These are phyloP conservation scores for Sebastes iracundus DNA, from an alignment of 2,797 vertebrate species.

Conservation along the genomic window DNA sequence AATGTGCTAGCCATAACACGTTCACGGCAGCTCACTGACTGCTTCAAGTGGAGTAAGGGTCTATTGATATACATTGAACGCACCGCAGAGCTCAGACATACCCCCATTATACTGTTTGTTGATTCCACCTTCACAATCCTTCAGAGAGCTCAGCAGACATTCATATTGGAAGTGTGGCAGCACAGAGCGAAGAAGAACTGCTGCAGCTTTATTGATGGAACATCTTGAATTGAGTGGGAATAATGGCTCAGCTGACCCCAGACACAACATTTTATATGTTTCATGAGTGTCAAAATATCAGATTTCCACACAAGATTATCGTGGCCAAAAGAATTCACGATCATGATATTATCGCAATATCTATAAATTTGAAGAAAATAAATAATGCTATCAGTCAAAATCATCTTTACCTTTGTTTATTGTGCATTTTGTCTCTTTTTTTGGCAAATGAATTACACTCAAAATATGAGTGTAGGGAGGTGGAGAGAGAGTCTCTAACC, in stretches of 20 bases:
- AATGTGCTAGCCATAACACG: neutral
- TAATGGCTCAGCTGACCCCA: slow-evolving; percentile 26
- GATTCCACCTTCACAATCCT: slow-evolving; percentile 10
- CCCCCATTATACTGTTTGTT: slow-evolving; percentile 12
- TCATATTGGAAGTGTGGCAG: neutral
- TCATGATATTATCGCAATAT: no score
- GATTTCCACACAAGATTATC: no score
- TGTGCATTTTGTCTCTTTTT: no score
- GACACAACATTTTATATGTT: slow-evolving; percentile 26
- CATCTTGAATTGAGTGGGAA: slow-evolving; percentile 47
- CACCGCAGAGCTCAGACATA: neutral
- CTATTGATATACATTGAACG: neutral
- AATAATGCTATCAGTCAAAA: no score
- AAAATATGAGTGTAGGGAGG: no score
- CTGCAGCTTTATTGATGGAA: slow-evolving; percentile 12
- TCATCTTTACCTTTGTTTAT: no score
- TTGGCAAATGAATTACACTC: no score
- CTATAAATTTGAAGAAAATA: no score
- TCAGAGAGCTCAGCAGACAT: slow-evolving; percentile 1
- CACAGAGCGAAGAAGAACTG: neutral
- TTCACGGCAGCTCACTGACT: slow-evolving; percentile 3
- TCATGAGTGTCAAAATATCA: neutral
- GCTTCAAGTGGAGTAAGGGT: slow-evolving; percentile 7
- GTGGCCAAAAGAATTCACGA: no score
- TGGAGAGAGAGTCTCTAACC: no score